Conservation (phyloP, 1,140 invertebrate species). For the Gonioctena quinquepunctata region DNA sequence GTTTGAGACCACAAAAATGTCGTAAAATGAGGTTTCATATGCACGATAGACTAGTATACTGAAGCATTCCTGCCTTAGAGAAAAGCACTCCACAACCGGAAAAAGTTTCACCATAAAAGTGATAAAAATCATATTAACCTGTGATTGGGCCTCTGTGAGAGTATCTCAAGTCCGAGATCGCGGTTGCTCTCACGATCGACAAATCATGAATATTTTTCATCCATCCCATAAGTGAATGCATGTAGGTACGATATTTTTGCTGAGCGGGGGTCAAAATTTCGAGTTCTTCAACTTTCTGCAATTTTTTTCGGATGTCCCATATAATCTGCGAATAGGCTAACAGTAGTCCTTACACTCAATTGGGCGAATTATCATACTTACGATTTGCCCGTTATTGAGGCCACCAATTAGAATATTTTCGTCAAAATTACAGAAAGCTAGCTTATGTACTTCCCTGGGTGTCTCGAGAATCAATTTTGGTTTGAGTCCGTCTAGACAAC, state of each 20-base stretch:
- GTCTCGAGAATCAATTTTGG: constrained; percentile 73
- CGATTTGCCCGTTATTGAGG: constrained; percentile 71
- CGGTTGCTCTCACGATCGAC: constrained; percentile 62
- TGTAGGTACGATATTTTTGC: constrained; percentile 64
- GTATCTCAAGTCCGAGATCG: constrained; percentile 62
- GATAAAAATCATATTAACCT: too few species aligned
- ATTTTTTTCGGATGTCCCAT: constrained; percentile 73
- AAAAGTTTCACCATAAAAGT: too few species aligned
- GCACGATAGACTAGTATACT: too few species aligned
- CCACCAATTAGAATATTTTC: constrained; percentile 72
- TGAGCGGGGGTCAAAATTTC: constrained; percentile 66
- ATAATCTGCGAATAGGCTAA: constrained; percentile 53
- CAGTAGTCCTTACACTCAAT: background rate
- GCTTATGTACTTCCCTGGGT: constrained; percentile 64
- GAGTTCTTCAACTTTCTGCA: constrained; percentile 66
- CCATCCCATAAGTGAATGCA: constrained; percentile 69
- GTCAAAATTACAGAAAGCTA: constrained; percentile 71
- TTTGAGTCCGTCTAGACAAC: constrained; percentile 68
- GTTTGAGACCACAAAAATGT: too few species aligned
- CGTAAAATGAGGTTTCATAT: too few species aligned
- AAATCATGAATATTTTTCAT: constrained; percentile 64
- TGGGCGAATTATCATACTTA: constrained; percentile 23
- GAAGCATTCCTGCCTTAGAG: too few species aligned
- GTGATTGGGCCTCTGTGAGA: constrained; percentile 68
- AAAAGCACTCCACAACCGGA: too few species aligned